Conservation (phyloP, 2,888 invertebrate species). For the Teinopalpus imperialis region DNA sequence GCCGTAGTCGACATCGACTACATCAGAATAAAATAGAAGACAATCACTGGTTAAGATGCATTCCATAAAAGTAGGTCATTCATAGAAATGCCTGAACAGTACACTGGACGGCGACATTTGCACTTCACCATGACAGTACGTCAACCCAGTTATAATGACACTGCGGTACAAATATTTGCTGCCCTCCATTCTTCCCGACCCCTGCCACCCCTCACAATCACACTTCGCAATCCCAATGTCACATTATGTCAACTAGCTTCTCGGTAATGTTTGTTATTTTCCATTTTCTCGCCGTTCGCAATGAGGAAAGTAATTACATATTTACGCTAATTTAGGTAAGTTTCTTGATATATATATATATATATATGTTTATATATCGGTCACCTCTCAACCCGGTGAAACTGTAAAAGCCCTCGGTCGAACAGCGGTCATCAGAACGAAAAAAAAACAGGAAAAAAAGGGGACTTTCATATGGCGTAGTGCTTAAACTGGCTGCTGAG, state of each 20-base stretch:
- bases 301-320: constrained; percentile 4
- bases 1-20: no score
- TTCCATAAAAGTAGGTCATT: neutral
- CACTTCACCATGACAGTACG: constrained; percentile 42
- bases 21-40: no score
- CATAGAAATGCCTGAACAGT: neutral
- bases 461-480: no score
- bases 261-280: constrained; percentile 26
- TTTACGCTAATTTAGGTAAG: no score
- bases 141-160: constrained; percentile 49
- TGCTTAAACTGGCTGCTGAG: no score
- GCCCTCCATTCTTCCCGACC: constrained; percentile 21
- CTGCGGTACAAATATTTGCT: constrained; percentile 42
- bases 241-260: constrained; percentile 26
- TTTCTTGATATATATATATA: no score
- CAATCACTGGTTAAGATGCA: no score
- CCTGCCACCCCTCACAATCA: constrained; percentile 6
- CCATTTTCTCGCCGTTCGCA: constrained; percentile 33
- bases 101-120: constrained; percentile 11
- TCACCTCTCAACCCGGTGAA: no score
- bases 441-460: no score
- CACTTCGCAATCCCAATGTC: constrained; percentile 18
- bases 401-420: no score
- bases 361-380: no score
- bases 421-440: no score